Conservation (phyloP, 1,140 invertebrate species). For the Maconellicoccus hirsutus region DNA sequence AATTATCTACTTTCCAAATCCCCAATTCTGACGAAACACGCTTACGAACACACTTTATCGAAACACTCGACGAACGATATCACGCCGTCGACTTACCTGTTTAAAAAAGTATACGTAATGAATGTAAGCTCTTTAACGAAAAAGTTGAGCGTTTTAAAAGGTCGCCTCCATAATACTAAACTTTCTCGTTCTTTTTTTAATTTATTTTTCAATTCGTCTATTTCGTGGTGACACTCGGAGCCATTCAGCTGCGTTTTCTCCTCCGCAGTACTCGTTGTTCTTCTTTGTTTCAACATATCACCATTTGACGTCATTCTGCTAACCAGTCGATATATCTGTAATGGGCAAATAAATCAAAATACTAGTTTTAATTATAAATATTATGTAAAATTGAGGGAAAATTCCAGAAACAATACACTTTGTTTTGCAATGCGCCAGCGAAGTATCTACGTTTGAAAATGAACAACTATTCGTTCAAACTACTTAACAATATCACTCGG, state of each 20-base stretch:
- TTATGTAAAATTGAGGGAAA: no score
- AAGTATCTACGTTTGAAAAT: no score
- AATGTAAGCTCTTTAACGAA: constrained; percentile 9
- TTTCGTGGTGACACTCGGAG: constrained; percentile 11
- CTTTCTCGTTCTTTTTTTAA: neutral
- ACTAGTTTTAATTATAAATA: neutral
- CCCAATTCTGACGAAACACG: no score
- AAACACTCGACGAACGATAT: no score
- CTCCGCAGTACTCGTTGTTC: neutral
- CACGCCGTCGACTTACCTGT: neutral
- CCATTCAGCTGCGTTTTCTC: constrained; percentile 1
- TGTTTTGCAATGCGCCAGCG: no score
- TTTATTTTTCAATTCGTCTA: constrained; percentile 8
- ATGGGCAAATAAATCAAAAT: neutral
- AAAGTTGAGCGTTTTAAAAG: neutral
- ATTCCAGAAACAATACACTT: no score
- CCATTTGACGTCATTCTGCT: constrained; percentile 7
- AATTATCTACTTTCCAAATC: no score
- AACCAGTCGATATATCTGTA: neutral
- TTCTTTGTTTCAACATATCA: constrained; percentile 8
- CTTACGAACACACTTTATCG: no score
- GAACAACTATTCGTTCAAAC: no score
- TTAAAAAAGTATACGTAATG: neutral
- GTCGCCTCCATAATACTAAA: constrained; percentile 5
- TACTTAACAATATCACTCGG: no score